A percentile compares a stretch with the other conserved stretches of the same genome.
Evolutionary conservation across 2,797 vertebrate species (phyloP).

Genomic region (Sphenodon punctatus): DNA sequence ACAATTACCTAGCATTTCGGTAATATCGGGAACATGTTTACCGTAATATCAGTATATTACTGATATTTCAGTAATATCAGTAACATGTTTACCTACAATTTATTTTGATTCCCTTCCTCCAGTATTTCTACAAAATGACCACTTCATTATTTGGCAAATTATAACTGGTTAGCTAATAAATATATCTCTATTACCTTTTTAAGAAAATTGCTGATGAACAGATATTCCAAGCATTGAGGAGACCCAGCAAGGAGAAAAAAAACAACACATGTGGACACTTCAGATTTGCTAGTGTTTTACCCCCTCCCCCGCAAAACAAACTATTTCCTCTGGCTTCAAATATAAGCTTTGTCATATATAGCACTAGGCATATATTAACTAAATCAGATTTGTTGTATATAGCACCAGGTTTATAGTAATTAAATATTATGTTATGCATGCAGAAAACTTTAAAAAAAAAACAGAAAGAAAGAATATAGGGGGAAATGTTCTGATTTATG

Average conservation of each 20-base stretch:
- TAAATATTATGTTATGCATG: neutral
- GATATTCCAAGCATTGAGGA: conserved; percentile 15
- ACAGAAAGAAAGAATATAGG: neutral
- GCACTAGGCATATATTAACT: too few relatives aligned
- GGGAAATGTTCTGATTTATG: neutral
- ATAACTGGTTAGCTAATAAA: conserved; percentile 3
- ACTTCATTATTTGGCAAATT: conserved; percentile 44
- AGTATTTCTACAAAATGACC: conserved; percentile 30
- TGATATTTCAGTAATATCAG: conserved; percentile 74
- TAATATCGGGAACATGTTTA: conserved; percentile 69
- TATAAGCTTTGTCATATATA: conserved; percentile 21
- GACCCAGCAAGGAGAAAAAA: conserved; percentile 28
- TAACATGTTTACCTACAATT: conserved; percentile 44
- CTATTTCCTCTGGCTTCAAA: conserved; percentile 22
- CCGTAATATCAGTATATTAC: conserved; percentile 14
- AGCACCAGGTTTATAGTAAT: neutral
- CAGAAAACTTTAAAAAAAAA: too few relatives aligned
- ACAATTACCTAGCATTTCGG: conserved; percentile 74
- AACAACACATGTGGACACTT: conserved; percentile 14
- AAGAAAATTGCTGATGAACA: conserved; percentile 8
- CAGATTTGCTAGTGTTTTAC: conserved; percentile 29
- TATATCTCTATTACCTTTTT: neutral
- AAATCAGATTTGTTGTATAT: too few relatives aligned
- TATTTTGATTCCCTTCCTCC: neutral
- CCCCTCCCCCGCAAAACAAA: conserved; percentile 27